phyloP scores from a whole-genome alignment of 2,888 invertebrate species.

The Tyria jacobaeae region DNA sequence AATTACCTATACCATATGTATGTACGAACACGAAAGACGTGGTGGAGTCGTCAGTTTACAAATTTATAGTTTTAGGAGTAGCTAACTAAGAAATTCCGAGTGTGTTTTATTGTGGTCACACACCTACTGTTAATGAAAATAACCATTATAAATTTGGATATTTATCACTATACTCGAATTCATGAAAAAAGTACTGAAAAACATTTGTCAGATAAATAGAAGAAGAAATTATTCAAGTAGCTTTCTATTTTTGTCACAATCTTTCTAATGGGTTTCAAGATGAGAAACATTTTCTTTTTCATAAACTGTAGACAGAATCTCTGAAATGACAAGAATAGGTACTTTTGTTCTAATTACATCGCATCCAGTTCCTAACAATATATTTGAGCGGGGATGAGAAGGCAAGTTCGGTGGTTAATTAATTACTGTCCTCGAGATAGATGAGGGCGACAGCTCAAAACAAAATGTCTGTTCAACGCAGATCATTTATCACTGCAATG shows the following conservation, averaged over 20 bases:
- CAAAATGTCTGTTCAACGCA: constrained; percentile 60
- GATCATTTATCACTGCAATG: constrained; percentile 57
- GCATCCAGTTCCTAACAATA: constrained; percentile 49
- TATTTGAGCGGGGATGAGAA: constrained; percentile 52
- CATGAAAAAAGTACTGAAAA: no score
- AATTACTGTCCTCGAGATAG: constrained; percentile 65
- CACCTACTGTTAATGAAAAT: no score
- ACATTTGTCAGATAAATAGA: no score
- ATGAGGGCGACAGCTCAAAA: constrained; percentile 63
- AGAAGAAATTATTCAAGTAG: no score
- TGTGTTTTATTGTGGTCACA: no score
- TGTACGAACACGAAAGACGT: not conserved
- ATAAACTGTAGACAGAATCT: constrained; percentile 15
- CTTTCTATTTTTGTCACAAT: not conserved
- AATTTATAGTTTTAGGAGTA: not conserved
- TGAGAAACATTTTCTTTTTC: constrained; percentile 3
- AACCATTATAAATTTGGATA: no score
- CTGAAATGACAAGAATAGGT: constrained; percentile 22
- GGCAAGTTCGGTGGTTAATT: constrained; percentile 61
- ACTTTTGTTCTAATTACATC: constrained; percentile 53
- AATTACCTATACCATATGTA: not conserved
- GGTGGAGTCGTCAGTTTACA: no score
- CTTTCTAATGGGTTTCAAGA: constrained; percentile 1
- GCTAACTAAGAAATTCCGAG: not conserved
- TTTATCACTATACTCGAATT: no score